phyloP scores from a whole-genome alignment of 2,113 vertebrate species.

The Carettochelys insculpta region DNA sequence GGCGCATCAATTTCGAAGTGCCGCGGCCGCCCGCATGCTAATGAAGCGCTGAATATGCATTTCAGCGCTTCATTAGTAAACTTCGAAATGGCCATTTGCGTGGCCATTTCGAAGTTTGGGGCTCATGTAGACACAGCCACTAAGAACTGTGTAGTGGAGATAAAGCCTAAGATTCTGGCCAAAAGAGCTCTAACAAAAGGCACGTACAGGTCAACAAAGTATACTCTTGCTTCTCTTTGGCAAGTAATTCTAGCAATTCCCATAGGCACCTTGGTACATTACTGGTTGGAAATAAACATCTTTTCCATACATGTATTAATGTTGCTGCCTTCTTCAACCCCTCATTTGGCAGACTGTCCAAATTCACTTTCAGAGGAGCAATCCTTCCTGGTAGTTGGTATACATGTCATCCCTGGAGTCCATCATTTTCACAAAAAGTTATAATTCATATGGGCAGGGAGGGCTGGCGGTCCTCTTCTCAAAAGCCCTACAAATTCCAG shows the following conservation, averaged over 20 bases:
- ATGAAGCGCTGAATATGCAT: too few species aligned
- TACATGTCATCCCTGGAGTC: not conserved
- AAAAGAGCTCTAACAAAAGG: not conserved
- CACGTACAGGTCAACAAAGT: not conserved
- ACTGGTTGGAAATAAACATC: not conserved
- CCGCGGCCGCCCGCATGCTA: too few species aligned
- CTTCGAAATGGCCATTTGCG: too few species aligned
- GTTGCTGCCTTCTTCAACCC: not conserved
- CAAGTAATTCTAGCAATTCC: not conserved
- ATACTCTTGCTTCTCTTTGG: not conserved
- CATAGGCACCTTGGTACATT: not conserved
- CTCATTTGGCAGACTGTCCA: not conserved
- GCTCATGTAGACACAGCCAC: too few species aligned
- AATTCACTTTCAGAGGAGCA: not conserved
- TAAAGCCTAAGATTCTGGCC: too few species aligned
- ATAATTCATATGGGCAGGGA: not conserved
- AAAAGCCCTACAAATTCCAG: not conserved
- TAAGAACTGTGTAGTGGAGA: too few species aligned
- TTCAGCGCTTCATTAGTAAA: too few species aligned
- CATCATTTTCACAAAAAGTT: not conserved
- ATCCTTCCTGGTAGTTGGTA: not conserved
- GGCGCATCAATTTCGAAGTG: too few species aligned
- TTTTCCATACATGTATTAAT: not conserved
- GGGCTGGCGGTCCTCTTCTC: not conserved
- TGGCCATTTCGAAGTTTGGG: too few species aligned